Evolutionary conservation across 2,888 invertebrate genomes (phyloP), one percentile per base, ranked within the genome.

Genomic region (Catocala nupta): DNA sequence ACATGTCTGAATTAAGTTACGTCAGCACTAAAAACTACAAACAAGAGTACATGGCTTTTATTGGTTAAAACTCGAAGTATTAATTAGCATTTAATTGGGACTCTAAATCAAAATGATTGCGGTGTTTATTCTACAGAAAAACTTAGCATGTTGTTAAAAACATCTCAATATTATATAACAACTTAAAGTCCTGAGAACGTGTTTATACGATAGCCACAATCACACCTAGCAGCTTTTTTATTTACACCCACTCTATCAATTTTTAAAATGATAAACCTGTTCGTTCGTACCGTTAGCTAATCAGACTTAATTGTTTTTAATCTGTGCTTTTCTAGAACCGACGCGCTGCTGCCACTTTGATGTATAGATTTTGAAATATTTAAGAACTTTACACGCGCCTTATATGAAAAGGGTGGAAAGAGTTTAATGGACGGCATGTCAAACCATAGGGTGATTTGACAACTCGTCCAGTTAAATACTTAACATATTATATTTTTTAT

Each of bases 201-300:
- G 51, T 42, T 39, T 49, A 51, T 13, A 25, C 12, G 42, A 49
- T 48, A 48, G 42, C 34, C 44, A 58, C 25, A 63, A 58, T 51
- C 51, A 55, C 47, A 55, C 43, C 44, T 69, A 70, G 50, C 51
- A 36, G 43, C 7, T 65, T 73, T 63, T 70, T 68, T 54, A 52
- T 66, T 59, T 64, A 65, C 64, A 72, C 74, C 70, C 71, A 75
- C 67, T 70, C 75, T 76, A 73, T 74, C 65, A 68, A 65, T 75
- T 78, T 68, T 69, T 55, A 70, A 70, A 71, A 72, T 76, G 33
- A 64, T 60, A 70, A 73, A 70, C 76, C 73, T 71, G 64, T 78
- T 81, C 59, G 33, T 47, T 34, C 61, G 34, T 75, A 73, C 75
- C 70, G 76, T 81, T 79, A 77, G 33, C 51, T 70, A 59, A 70